Percentiles rank a stretch among this genome's conserved stretches.
phyloP scores from a whole-genome alignment of 2,797 vertebrate species.

The Coregonus suidteri region DNA sequence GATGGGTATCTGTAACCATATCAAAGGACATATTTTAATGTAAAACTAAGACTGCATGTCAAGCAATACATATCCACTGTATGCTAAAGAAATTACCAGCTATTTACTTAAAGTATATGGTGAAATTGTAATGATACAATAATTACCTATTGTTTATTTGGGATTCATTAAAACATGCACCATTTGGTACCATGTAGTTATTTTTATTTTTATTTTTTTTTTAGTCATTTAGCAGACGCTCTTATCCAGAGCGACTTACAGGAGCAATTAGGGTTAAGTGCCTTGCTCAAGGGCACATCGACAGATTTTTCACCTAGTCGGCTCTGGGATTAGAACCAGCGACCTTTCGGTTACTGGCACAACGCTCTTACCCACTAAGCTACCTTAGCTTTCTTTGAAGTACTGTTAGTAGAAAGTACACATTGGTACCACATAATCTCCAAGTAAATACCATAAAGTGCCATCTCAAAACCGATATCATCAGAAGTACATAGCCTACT shows the following conservation, averaged over 20 bases:
- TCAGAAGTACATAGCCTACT: not conserved
- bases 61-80: not conserved
- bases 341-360: no score
- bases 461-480: not conserved
- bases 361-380: no score
- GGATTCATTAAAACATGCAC: not conserved
- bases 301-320: no score
- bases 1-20: not conserved
- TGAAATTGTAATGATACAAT: not conserved
- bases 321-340: no score
- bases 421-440: not conserved
- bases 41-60: not conserved
- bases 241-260: no score
- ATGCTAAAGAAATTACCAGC: not conserved
- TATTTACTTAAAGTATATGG: not conserved
- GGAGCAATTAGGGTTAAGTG: no score
- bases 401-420: not conserved
- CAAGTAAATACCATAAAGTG: not conserved
- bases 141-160: not conserved
- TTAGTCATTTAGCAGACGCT: no score
- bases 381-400: not conserved
- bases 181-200: not conserved
- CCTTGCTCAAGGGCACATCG: no score
- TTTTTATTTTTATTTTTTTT: no score
- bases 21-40: not conserved